phyloP scores from a whole-genome alignment of 2,888 invertebrate genomes.

The Amorpha juglandis region DNA sequence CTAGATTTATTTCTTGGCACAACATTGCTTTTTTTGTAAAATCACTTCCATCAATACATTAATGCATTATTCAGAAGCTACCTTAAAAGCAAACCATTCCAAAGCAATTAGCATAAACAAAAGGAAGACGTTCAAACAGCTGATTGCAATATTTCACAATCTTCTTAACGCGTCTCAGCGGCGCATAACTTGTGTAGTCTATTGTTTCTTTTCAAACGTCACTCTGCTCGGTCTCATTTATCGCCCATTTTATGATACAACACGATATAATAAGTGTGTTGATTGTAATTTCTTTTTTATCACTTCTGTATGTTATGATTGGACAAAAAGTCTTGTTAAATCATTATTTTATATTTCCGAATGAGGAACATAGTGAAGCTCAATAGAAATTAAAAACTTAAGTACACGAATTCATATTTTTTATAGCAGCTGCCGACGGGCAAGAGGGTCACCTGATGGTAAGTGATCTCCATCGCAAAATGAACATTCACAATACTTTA shows the following conservation, averaged over 20 bases:
- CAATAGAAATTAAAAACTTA: neutral
- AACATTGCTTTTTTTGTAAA: constrained; percentile 1
- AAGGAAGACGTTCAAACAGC: constrained; percentile 41
- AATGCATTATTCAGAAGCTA: constrained; percentile 26
- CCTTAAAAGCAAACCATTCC: constrained; percentile 29
- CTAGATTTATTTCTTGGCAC: neutral
- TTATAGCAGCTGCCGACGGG: no score
- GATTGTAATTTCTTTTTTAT: neutral
- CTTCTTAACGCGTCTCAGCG: constrained; percentile 50
- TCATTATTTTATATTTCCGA: neutral
- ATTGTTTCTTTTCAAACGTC: constrained; percentile 69
- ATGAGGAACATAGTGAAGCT: neutral
- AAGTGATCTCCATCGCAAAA: no score
- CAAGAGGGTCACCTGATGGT: no score
- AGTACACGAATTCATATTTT: neutral
- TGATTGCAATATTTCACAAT: constrained; percentile 59
- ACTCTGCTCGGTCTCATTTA: constrained; percentile 63
- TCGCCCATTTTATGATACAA: constrained; percentile 63
- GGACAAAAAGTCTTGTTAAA: neutral
- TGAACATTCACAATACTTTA: neutral
- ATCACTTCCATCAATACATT: constrained; percentile 21
- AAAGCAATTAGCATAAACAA: constrained; percentile 32
- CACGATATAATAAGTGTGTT: constrained; percentile 11
- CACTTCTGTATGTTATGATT: constrained; percentile 32
- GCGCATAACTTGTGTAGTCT: constrained; percentile 56